phyloP scores from a whole-genome alignment of 2,797 vertebrate species.

The Anguilla megastoma region DNA sequence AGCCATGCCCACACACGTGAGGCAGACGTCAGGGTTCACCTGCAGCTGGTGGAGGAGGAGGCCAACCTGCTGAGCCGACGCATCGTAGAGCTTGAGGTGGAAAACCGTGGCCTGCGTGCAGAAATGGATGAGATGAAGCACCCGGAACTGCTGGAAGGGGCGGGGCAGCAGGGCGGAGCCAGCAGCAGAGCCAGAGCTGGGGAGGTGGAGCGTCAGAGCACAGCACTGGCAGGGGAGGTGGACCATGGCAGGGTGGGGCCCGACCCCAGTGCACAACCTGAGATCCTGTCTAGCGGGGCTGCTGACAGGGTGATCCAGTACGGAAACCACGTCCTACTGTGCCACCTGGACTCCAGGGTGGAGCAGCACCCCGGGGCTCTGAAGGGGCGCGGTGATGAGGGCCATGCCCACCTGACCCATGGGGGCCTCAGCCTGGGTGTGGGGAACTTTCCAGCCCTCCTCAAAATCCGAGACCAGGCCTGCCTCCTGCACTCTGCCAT shows the following conservation, averaged over 20 bases:
- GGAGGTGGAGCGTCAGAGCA: slow-evolving; percentile 63
- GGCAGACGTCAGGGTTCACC: slow-evolving; percentile 88
- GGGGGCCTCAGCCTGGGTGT: slow-evolving; percentile 60
- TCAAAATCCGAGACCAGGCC: slow-evolving; percentile 83
- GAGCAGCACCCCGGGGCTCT: slow-evolving; percentile 24
- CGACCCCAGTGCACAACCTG: slow-evolving; percentile 69
- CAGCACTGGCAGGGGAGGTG: slow-evolving; percentile 54
- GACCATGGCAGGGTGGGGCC: slow-evolving; percentile 69
- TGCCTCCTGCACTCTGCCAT: slow-evolving; percentile 83
- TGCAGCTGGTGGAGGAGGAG: slow-evolving; percentile 96
- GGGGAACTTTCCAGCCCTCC: slow-evolving; percentile 76
- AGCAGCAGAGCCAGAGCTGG: slow-evolving; percentile 51
- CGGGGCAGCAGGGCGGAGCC: slow-evolving; percentile 59
- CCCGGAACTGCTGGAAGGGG: slow-evolving; percentile 66
- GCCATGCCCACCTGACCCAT: slow-evolving; percentile 26
- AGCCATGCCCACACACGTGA: slow-evolving; percentile 77
- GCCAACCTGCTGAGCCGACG: slow-evolving; percentile 92
- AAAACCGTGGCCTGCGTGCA: slow-evolving; percentile 88
- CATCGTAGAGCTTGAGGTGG: slow-evolving; percentile 95
- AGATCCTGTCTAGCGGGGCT: slow-evolving; percentile 67
- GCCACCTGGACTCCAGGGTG: slow-evolving; percentile 65
- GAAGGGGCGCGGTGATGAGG: slow-evolving; percentile 37
- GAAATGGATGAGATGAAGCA: slow-evolving; percentile 85
- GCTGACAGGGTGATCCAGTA: slow-evolving; percentile 30
- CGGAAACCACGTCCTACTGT: slow-evolving; percentile 69